A percentile compares a stretch with the other conserved stretches of the same genome.
phyloP scores from a whole-genome alignment of 1,140 invertebrate genomes.

The Dendroctonus ponderosae region DNA sequence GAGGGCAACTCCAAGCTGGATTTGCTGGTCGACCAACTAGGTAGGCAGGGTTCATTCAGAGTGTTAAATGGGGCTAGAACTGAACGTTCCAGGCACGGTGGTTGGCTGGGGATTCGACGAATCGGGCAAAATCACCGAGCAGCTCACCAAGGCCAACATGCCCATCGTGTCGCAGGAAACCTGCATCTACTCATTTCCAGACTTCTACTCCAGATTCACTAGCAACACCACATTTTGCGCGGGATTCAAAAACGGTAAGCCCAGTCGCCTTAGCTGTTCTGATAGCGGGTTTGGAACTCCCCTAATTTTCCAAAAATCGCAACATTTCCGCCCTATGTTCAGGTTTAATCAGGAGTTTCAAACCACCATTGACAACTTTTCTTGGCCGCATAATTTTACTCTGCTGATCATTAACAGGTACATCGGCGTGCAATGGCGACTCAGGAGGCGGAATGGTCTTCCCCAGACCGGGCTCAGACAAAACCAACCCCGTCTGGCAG shows the following conservation, averaged over 20 bases:
- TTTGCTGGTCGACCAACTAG: slow-evolving; percentile 39
- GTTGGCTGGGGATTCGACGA: slow-evolving; percentile 55
- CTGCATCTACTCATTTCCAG: slow-evolving; percentile 53
- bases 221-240: slow-evolving; percentile 54
- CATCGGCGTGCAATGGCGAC: slow-evolving; percentile 63
- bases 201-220: slow-evolving; percentile 54
- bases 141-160: slow-evolving; percentile 53
- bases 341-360: too few species aligned
- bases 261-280: not conserved
- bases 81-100: slow-evolving; percentile 45
- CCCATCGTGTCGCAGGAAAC: slow-evolving; percentile 52
- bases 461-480: slow-evolving; percentile 50
- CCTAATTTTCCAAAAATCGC: too few species aligned
- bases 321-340: too few species aligned
- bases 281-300: too few species aligned
- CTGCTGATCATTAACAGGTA: slow-evolving; percentile 48
- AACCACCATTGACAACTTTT: too few species aligned
- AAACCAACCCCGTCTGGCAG: slow-evolving; percentile 54
- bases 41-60: slow-evolving; percentile 26
- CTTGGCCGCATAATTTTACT: too few species aligned
- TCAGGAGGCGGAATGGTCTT: slow-evolving; percentile 63
- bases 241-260: slow-evolving; percentile 51
- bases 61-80: slow-evolving; percentile 1
- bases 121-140: slow-evolving; percentile 50
- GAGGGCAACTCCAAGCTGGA: slow-evolving; percentile 38